These are phyloP conservation scores for Uropsilus gracilis DNA, from an alignment of 2,113 vertebrate species.

Conservation along the genomic window DNA sequence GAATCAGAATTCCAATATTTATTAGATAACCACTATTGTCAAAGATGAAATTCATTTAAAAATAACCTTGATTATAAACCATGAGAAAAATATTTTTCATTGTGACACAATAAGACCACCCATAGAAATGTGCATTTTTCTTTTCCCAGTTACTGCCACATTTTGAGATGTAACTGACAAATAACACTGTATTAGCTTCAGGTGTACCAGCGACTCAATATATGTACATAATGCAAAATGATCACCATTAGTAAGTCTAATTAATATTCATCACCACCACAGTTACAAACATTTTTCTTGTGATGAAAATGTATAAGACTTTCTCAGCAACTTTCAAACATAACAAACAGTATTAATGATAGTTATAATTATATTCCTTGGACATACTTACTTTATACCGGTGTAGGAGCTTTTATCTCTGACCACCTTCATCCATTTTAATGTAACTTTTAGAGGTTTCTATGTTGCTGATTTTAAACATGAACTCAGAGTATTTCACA, in stretches of 20 bases:
- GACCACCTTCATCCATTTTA: neutral
- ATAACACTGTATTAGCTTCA: neutral
- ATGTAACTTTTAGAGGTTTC: constrained; percentile 7
- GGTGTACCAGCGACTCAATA: neutral
- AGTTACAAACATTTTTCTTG: neutral
- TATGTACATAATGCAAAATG: neutral
- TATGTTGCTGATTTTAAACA: too few relatives aligned
- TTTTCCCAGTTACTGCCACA: neutral
- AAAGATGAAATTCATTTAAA: neutral
- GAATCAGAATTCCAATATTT: constrained; percentile 44
- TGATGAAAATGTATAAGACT: constrained; percentile 5
- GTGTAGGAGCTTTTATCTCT: neutral
- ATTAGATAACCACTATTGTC: neutral
- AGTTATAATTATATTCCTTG: neutral
- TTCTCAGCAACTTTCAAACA: neutral
- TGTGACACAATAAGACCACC: neutral
- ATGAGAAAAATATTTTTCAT: constrained; percentile 15
- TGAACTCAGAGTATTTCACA: too few relatives aligned
- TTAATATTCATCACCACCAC: neutral
- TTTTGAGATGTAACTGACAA: neutral
- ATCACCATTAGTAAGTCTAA: neutral
- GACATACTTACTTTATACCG: neutral
- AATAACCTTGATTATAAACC: constrained; percentile 5
- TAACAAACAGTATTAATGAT: neutral
- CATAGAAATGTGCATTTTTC: neutral